These are phyloP conservation scores for Homarus americanus DNA, from an alignment of 1,140 invertebrate species.

Conservation along the genomic window DNA sequence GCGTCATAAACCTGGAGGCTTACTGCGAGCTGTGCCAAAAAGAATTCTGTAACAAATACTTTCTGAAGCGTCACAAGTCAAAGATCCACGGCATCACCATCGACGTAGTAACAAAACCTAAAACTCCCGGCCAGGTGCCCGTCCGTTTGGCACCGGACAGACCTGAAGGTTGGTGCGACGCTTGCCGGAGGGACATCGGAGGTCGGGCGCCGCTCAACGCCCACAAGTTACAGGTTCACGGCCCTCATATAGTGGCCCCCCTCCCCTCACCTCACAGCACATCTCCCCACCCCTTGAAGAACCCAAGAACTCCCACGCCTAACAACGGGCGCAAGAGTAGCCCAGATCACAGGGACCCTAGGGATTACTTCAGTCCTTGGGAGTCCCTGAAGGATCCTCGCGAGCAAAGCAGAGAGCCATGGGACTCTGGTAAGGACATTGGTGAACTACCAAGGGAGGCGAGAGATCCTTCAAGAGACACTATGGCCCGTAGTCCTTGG, in stretches of 20 bases:
- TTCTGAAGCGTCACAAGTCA: constrained; percentile 83
- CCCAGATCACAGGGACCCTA: constrained; percentile 46
- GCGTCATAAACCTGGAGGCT: constrained; percentile 77
- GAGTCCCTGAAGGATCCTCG: constrained; percentile 56
- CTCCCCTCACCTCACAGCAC: constrained; percentile 63
- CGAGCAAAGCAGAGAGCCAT: constrained; percentile 27
- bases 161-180: constrained; percentile 71
- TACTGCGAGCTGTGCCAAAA: constrained; percentile 83
- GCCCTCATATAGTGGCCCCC: constrained; percentile 70
- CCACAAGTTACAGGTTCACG: constrained; percentile 74
- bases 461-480: constrained; percentile 24
- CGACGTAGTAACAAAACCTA: constrained; percentile 69
- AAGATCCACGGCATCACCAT: constrained; percentile 81
- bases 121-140: constrained; percentile 49
- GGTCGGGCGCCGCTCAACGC: constrained; percentile 68
- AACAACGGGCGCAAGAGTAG: constrained; percentile 49
- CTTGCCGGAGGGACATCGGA: constrained; percentile 74
- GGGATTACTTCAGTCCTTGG: constrained; percentile 73
- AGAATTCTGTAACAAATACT: constrained; percentile 87
- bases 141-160: constrained; percentile 69
- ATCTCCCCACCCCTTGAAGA: constrained; percentile 37
- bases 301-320: constrained; percentile 59
- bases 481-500: constrained; percentile 49
- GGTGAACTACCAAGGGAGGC: constrained; percentile 9
- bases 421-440: constrained; percentile 18